A percentile compares a stretch with the other conserved stretches of the same genome.
Evolutionary conservation across 2,888 invertebrate species (phyloP).

Genomic region (Drosophila putrida): DNA sequence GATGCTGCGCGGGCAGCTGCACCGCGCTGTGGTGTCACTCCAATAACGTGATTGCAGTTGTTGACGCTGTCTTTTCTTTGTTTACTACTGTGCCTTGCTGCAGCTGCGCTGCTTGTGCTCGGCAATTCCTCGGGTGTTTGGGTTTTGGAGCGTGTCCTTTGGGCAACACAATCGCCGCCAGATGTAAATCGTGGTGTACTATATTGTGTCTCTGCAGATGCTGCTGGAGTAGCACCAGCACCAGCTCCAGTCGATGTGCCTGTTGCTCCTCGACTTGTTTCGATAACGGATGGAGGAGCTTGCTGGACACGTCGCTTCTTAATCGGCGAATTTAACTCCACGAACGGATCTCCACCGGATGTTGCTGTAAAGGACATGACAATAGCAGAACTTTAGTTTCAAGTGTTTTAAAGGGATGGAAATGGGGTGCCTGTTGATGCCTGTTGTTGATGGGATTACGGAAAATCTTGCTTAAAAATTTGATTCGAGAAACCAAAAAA

Average conservation of each 20-base stretch:
- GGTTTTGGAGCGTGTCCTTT: constrained; percentile 84
- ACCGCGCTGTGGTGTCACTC: constrained; percentile 64
- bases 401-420: background rate
- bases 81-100: constrained; percentile 38
- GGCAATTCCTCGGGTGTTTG: constrained; percentile 71
- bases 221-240: constrained; percentile 19
- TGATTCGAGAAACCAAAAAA: constrained; percentile 43
- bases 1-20: constrained; percentile 37
- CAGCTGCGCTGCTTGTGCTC: constrained; percentile 66
- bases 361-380: constrained; percentile 72
- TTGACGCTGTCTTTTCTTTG: constrained; percentile 36
- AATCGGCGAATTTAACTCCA: constrained; percentile 70
- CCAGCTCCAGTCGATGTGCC: constrained; percentile 17
- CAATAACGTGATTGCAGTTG: constrained; percentile 39
- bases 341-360: constrained; percentile 69
- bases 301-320: constrained; percentile 82
- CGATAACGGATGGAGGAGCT: constrained; percentile 5
- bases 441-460: constrained; percentile 8
- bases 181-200: constrained; percentile 53
- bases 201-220: constrained; percentile 13
- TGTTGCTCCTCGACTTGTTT: constrained; percentile 26
- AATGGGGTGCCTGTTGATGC: background rate
- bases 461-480: constrained; percentile 49
- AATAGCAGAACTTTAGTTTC: constrained; percentile 24
- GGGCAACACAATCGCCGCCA: constrained; percentile 83